Conservation (phyloP, 2,113 vertebrate genomes). For the Anarrhichthys ocellatus region DNA sequence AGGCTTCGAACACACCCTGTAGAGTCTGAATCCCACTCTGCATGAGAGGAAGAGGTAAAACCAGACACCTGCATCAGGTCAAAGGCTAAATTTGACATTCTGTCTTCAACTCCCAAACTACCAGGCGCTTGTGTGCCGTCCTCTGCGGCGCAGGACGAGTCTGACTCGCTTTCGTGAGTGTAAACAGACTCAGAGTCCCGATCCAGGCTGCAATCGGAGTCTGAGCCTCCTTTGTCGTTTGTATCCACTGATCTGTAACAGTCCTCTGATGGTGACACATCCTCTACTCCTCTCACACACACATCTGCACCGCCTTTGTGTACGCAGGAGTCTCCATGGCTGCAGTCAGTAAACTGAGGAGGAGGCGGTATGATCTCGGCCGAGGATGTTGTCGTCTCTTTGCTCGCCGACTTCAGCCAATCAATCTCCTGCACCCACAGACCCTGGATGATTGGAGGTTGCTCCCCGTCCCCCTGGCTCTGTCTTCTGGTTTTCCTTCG, state of each 20-base stretch:
- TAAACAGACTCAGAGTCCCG: constrained; percentile 35
- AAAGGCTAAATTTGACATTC: constrained; percentile 18
- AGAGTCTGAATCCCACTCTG: constrained; percentile 47
- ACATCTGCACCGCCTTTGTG: constrained; percentile 10
- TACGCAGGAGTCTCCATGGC: constrained; percentile 80
- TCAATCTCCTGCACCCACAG: constrained; percentile 79
- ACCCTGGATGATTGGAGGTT: constrained; percentile 67
- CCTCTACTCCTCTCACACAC: not conserved
- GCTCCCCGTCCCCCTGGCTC: constrained; percentile 17
- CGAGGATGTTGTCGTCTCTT: not conserved
- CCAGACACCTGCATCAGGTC: constrained; percentile 65
- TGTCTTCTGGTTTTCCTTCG: constrained; percentile 30
- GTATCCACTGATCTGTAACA: not conserved
- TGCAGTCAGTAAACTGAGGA: constrained; percentile 76
- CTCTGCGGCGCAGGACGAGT: constrained; percentile 45
- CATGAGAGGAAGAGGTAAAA: constrained; percentile 21
- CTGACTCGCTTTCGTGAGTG: constrained; percentile 60
- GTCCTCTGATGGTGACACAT: constrained; percentile 10
- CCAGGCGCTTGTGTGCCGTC: not conserved
- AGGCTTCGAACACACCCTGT: constrained; percentile 28
- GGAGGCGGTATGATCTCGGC: constrained; percentile 72
- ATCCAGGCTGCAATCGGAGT: constrained; percentile 31
- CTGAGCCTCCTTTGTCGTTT: constrained; percentile 27
- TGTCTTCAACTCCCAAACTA: not conserved
- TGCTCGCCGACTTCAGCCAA: constrained; percentile 51